Evolutionary conservation across 2,113 vertebrate genomes (phyloP), one percentile per base, ranked within the genome.

Genomic region (Dolichallabes microphthalmus): DNA sequence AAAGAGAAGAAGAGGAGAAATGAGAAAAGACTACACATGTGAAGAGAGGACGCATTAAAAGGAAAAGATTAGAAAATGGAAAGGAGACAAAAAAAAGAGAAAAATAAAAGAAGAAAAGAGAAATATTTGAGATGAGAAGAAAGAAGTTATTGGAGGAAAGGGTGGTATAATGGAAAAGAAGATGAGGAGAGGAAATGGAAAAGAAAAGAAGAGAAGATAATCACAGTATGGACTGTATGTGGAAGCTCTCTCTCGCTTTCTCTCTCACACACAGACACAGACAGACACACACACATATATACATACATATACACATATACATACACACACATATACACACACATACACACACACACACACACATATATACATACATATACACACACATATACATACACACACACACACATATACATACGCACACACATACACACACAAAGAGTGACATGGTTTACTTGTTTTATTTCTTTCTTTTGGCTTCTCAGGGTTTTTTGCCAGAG

Each of bases 401-500:
- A 55, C 74, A 53, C 55, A 22, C 61, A 68, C 73, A n/a, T n/a
- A n/a, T n/a, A n/a, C n/a, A n/a, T n/a, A 60, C 83, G 30, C 78
- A 83, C 78, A 63, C 78, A 86, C 69, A 79, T 75, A 79, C 35
- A 64, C 64, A 52, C 66, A 64, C 55, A 79, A 73, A 82, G 58
- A 58, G 20, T n/a, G 45, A 84, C 30, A 25, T 30, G 35, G 35
- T 85, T 68, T 74, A 78, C 66, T 85, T 75, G 76, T 50, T 80
- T 84, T 83, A 82, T 80, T 71, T 85, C 82, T 71, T 87, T 60
- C 63, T 71, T 87, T 60, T 63, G 57, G 55, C 60, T 82, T 82
- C 78, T 73, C 1, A 25, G 2, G 32, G 64, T 32, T 82, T 78
- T 88, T 86, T 52, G 79, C 85, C 84, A 83, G 35, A 86, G 58